phyloP scores from a whole-genome alignment of 2,888 invertebrate genomes.

The Acleris cristana region DNA sequence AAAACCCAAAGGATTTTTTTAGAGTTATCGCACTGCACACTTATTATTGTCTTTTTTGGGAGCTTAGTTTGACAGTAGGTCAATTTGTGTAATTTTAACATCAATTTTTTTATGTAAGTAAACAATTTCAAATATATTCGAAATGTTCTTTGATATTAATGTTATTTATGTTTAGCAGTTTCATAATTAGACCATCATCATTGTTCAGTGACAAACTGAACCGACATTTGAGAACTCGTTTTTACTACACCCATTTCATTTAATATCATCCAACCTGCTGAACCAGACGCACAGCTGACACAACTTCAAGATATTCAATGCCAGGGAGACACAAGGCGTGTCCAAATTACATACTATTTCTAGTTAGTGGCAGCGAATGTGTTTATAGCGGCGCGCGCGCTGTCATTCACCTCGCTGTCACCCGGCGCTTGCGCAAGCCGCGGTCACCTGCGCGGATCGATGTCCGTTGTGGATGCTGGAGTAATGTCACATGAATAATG shows the following conservation, averaged over 20 bases:
- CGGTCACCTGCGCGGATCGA: constrained; percentile 23
- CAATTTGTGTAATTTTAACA: too few relatives aligned
- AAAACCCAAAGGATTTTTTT: too few relatives aligned
- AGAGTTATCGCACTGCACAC: too few relatives aligned
- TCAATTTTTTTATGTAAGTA: too few relatives aligned
- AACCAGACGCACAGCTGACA: neutral
- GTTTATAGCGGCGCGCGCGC: neutral
- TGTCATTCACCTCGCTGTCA: constrained; percentile 30
- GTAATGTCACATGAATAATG: constrained; percentile 13
- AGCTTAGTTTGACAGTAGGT: too few relatives aligned
- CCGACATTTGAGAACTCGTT: neutral
- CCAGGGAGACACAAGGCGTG: neutral
- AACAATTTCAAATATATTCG: too few relatives aligned
- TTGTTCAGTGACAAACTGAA: neutral
- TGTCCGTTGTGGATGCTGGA: constrained; percentile 7
- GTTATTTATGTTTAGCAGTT: too few relatives aligned
- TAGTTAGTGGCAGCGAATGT: too few relatives aligned
- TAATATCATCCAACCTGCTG: neutral
- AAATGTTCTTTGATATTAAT: too few relatives aligned
- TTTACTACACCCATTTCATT: neutral
- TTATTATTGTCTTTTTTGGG: too few relatives aligned
- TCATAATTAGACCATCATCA: neutral
- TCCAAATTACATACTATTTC: neutral
- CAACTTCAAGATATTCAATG: neutral
- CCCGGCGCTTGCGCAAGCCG: constrained; percentile 26